phyloP scores from a whole-genome alignment of 2,797 vertebrate genomes.

The Betta splendens region DNA sequence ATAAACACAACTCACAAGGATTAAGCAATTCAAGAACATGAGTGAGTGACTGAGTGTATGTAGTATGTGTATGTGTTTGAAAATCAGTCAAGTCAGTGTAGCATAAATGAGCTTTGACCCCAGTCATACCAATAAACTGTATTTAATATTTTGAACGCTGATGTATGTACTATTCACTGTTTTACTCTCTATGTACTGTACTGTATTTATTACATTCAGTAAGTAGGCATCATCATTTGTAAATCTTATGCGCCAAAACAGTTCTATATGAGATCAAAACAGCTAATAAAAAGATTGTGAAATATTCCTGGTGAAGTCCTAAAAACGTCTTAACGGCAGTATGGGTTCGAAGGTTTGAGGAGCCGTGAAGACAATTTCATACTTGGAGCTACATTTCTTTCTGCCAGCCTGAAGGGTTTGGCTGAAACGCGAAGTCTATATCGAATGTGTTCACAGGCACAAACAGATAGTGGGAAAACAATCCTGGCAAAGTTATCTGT shows the following conservation, averaged over 20 bases:
- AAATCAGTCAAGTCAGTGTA: too few relatives aligned
- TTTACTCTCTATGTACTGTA: neutral
- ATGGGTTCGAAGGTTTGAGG: slow-evolving; percentile 52
- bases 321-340: slow-evolving; percentile 32
- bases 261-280: slow-evolving; percentile 26
- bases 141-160: too few relatives aligned
- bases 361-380: slow-evolving; percentile 65
- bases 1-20: too few relatives aligned
- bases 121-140: slow-evolving; percentile 18
- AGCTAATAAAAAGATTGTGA: slow-evolving; percentile 31
- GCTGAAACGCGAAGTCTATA: slow-evolving; percentile 47
- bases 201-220: slow-evolving; percentile 4
- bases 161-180: slow-evolving; percentile 23
- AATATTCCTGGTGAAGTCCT: slow-evolving; percentile 40
- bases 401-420: slow-evolving; percentile 51
- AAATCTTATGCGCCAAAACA: slow-evolving; percentile 20
- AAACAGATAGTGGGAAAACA: slow-evolving; percentile 55
- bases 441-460: slow-evolving; percentile 56
- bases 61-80: too few relatives aligned
- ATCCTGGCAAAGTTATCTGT: slow-evolving; percentile 45
- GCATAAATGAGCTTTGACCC: too few relatives aligned
- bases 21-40: too few relatives aligned
- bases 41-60: too few relatives aligned
- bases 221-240: slow-evolving; percentile 2
- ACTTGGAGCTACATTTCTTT: slow-evolving; percentile 49